A percentile compares a stretch with the other conserved stretches of the same genome.
phyloP scores from a whole-genome alignment of 2,888 invertebrate species.

The Ormyrus rosae region DNA sequence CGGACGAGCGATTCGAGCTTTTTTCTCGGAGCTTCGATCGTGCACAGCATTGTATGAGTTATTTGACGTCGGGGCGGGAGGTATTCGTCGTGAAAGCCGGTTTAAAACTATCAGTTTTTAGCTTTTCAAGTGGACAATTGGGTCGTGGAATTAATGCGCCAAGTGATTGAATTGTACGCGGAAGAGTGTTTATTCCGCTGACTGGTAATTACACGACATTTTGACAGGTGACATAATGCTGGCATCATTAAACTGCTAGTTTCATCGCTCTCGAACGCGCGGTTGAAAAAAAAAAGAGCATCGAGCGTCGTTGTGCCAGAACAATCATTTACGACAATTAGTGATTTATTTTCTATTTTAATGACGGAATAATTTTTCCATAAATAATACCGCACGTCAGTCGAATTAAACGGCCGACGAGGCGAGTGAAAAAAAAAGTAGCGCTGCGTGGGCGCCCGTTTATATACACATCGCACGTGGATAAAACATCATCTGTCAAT shows the following conservation, averaged over 20 bases:
- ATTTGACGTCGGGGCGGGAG: too few relatives aligned
- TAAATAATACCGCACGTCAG: constrained; percentile 43
- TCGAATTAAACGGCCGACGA: constrained; percentile 58
- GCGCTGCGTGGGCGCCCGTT: constrained; percentile 10
- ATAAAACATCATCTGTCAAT: constrained; percentile 66
- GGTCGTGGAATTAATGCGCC: too few relatives aligned
- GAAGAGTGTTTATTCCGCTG: too few relatives aligned
- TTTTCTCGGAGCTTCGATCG: too few relatives aligned
- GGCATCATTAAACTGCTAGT: background rate
- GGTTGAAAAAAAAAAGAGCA: constrained; percentile 53
- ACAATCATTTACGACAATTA: constrained; percentile 41
- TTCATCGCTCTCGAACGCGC: constrained; percentile 28
- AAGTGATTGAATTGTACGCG: too few relatives aligned
- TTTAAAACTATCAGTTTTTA: too few relatives aligned
- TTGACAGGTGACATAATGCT: background rate
- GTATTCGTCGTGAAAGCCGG: too few relatives aligned
- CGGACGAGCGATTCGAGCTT: too few relatives aligned
- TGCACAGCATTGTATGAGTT: too few relatives aligned
- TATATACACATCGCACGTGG: constrained; percentile 58
- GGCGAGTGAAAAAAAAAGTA: background rate
- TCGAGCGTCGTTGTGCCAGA: background rate
- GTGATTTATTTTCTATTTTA: constrained; percentile 50
- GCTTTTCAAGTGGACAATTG: too few relatives aligned
- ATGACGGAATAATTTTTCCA: constrained; percentile 49
- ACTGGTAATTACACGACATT: constrained; percentile 8